Evolutionary conservation across 2,113 vertebrate genomes (phyloP).

Genomic region (Ardeotis arabs): DNA sequence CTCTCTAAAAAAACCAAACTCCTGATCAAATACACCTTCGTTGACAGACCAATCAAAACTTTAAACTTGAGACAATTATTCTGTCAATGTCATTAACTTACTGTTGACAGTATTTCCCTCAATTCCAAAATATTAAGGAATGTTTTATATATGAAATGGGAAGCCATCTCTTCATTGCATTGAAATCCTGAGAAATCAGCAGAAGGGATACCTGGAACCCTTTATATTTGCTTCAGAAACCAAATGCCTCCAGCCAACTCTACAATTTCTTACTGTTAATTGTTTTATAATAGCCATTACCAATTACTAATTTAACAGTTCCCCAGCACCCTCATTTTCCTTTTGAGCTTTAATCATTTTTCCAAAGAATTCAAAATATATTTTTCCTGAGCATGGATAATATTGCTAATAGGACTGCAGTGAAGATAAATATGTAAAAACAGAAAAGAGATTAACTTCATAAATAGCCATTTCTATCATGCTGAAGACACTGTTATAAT

Average conservation of each 20-base stretch:
- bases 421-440: neutral
- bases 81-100: neutral
- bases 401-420: neutral
- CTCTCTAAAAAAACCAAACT: neutral
- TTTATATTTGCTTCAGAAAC: neutral
- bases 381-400: conserved; percentile 7
- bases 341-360: neutral
- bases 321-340: neutral
- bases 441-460: neutral
- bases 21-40: neutral
- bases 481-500: neutral
- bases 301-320: conserved; percentile 42
- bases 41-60: neutral
- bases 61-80: neutral
- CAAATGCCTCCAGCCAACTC: neutral
- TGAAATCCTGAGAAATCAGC: neutral
- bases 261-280: neutral
- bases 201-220: neutral
- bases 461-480: neutral
- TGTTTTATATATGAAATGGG: neutral
- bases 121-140: neutral
- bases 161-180: neutral
- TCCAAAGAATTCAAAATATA: neutral
- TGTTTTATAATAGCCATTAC: conserved; percentile 24
- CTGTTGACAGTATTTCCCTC: neutral